Percentiles rank a stretch among this genome's conserved stretches.
These are phyloP conservation scores for Baronia brevicornis DNA, from an alignment of 2,888 invertebrate species.

Conservation along the genomic window DNA sequence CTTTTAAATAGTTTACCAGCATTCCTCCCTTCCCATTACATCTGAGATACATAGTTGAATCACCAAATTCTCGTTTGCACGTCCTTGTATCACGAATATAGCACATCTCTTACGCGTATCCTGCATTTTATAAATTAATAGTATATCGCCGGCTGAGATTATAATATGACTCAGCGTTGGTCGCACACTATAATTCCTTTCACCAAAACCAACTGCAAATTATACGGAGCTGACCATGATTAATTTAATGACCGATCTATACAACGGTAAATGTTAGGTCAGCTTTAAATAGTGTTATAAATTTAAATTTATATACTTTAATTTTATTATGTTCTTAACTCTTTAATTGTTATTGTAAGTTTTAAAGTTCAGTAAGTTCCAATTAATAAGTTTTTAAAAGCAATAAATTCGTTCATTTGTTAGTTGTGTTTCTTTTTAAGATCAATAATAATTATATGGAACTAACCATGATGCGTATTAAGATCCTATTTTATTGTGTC, in stretches of 20 bases:
- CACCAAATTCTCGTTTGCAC: not conserved
- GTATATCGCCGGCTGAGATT: constrained; percentile 24
- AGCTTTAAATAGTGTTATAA: constrained; percentile 2
- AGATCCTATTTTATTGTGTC: no score
- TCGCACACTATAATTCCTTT: constrained; percentile 37
- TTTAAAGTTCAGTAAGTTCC: no score
- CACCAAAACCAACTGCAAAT: constrained; percentile 34
- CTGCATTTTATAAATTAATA: constrained; percentile 10
- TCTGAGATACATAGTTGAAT: no score
- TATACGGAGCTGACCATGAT: constrained; percentile 24
- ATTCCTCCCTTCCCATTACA: no score
- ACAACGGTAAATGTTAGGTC: constrained; percentile 17
- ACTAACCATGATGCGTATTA: no score
- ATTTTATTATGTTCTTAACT: no score
- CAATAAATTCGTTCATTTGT: no score
- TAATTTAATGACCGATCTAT: constrained; percentile 33
- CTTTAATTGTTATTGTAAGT: no score
- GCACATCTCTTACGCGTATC: constrained; percentile 3
- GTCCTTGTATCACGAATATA: not conserved
- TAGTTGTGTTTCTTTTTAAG: no score
- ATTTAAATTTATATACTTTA: constrained; percentile 4
- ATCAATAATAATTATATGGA: no score
- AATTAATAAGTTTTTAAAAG: no score
- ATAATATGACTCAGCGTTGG: constrained; percentile 24
- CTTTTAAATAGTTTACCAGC: no score